A percentile compares a stretch with the other conserved stretches of the same genome.
phyloP scores from a whole-genome alignment of 1,140 invertebrate species.

The Chironomus striatipennis region DNA sequence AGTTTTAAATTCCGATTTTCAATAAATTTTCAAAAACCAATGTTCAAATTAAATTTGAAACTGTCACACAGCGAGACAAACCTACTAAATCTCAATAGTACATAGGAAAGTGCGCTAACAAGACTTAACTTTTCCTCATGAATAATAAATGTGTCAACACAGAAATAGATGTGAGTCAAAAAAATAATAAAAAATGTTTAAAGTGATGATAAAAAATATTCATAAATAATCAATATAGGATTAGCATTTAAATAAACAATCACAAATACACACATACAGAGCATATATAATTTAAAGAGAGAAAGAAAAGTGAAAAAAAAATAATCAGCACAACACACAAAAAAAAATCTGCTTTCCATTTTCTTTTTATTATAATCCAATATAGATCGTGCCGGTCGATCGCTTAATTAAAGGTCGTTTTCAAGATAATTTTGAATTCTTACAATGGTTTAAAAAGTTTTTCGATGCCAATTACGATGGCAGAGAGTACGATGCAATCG shows the following conservation, averaged over 20 bases:
- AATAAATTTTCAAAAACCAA: too few relatives aligned
- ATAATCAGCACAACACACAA: background rate
- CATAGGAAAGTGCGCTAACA: background rate
- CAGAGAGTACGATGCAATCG: conserved; percentile 84
- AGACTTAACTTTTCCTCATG: background rate
- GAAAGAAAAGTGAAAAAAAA: background rate
- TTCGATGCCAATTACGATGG: conserved; percentile 99
- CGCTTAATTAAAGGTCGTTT: conserved; percentile 95
- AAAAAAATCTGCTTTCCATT: background rate
- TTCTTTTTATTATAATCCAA: conserved; percentile 21
- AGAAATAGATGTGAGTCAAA: background rate
- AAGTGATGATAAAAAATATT: background rate
- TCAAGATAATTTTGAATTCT: conserved; percentile 99
- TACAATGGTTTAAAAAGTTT: conserved; percentile 99
- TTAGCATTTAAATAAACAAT: background rate
- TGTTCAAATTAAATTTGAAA: too few relatives aligned
- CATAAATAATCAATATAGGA: background rate
- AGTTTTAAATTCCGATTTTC: too few relatives aligned
- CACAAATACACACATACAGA: background rate
- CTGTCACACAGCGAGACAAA: too few relatives aligned
- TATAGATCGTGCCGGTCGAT: conserved; percentile 93
- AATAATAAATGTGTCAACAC: background rate
- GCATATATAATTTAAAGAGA: background rate
- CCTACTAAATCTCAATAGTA: too few relatives aligned
- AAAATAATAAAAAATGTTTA: too few relatives aligned